Base-by-base conservation (phyloP, 2,888 invertebrate genomes). In the Callinectes sapidus region DNA sequence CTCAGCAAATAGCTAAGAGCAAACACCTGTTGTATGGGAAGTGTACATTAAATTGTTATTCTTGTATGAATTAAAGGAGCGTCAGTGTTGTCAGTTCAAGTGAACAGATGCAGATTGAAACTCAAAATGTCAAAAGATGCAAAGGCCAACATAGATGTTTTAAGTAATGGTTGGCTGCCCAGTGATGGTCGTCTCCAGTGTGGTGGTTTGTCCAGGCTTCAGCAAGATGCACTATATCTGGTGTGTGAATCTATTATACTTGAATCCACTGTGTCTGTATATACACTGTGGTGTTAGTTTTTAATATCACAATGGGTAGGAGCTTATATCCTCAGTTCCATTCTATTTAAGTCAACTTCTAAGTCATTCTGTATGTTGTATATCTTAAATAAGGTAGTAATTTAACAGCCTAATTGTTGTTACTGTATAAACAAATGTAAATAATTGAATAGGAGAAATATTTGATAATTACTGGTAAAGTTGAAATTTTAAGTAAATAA, bases 301-400 rank as follows among this genome's bases (percentile, higher is more conserved):
- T 71, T 28, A 71, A n/a, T n/a, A n/a, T 71, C 13, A 71, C 71
- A 28, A 10, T 71, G 71, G 71, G 71, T 71, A 35, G 81, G 35
- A 18, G 81, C 16, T 32, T 35, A 81, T 81, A 28, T 35, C 81
- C 35, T 81, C 35, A 35, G 32, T 81, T 35, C 71, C 71, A 71
- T 71, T 71, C n/a, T 71, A 71, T 71, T 28, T 71, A 71, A 71
- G 71, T 71, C 71, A 71, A 71, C 71, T n/a, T 81, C 81, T 81
- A 81, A 81, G 81, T 81, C 81, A 81, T 81, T 35, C 81, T 81
- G 32, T 81, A 81, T 81, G 32, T 81, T 35, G 32, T 81, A 35
- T 81, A 81, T 81, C 35, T 81, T 81, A 35, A 28, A 6, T 71
- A 71, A 81, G 35, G 81, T 81, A 81, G 35, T 81, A 32, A 81